Evolutionary conservation across 1,140 invertebrate species (phyloP).

Genomic region (Gonioctena quinquepunctata): DNA sequence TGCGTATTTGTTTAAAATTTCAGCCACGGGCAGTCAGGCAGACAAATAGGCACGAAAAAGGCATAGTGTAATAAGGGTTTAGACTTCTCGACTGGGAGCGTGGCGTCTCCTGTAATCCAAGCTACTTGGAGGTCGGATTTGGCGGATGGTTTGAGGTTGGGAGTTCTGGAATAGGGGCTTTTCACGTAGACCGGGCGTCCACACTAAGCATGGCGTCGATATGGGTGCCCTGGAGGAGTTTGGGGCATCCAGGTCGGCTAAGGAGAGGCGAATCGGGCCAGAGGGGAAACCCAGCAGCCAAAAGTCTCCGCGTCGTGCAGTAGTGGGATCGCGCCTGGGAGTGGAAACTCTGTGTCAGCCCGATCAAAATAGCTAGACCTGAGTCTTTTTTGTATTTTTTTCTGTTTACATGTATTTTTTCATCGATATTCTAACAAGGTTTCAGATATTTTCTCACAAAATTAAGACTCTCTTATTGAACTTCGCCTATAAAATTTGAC

Average conservation of each 20-base stretch:
- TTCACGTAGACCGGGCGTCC: slow-evolving; percentile 82
- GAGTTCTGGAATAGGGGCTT: slow-evolving; percentile 69
- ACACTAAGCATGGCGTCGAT: slow-evolving; percentile 90
- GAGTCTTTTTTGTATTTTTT: slow-evolving; percentile 68
- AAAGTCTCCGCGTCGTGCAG: slow-evolving; percentile 94
- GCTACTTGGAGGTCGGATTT: slow-evolving; percentile 85
- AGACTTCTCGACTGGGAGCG: slow-evolving; percentile 80
- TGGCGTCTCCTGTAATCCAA: slow-evolving; percentile 92
- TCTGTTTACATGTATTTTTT: slow-evolving; percentile 25
- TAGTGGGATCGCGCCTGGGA: slow-evolving; percentile 97
- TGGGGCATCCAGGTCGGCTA: slow-evolving; percentile 81
- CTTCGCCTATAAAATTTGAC: too few relatives aligned
- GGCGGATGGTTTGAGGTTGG: slow-evolving; percentile 86
- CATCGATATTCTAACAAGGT: not conserved
- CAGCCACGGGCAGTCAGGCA: too few relatives aligned
- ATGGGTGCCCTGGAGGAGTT: slow-evolving; percentile 84
- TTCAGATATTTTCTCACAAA: too few relatives aligned
- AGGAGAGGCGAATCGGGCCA: slow-evolving; percentile 95
- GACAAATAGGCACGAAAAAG: too few relatives aligned
- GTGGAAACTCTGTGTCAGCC: slow-evolving; percentile 82
- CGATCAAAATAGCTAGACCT: slow-evolving; percentile 83
- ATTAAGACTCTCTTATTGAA: too few relatives aligned
- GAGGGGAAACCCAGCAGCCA: slow-evolving; percentile 95
- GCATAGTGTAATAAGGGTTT: too few relatives aligned
- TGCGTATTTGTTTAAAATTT: too few relatives aligned